phyloP scores from a whole-genome alignment of 2,888 invertebrate species.

The Limnephilus marmoratus region DNA sequence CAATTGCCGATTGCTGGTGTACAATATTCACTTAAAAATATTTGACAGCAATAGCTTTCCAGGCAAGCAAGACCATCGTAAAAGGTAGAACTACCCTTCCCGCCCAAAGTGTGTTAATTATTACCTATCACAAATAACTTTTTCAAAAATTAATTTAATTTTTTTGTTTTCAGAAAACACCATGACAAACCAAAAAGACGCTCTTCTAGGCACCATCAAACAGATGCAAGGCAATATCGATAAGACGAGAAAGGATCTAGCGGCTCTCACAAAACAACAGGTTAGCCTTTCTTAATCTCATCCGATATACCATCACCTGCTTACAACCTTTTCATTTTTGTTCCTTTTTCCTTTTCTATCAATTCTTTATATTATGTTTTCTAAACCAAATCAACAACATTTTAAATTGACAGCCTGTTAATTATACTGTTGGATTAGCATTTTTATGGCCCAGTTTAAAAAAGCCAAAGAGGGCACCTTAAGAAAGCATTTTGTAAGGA shows the following conservation, averaged over 20 bases:
- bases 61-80: too few species aligned
- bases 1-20: too few species aligned
- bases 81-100: too few species aligned
- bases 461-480: neutral
- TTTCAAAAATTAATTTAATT: neutral
- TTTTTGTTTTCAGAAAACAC: slow-evolving; percentile 18
- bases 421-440: neutral
- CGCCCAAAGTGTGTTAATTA: too few species aligned
- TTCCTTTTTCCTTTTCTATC: neutral
- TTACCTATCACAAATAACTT: too few species aligned
- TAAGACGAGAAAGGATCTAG: slow-evolving; percentile 82
- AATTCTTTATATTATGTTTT: neutral
- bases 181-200: slow-evolving; percentile 83
- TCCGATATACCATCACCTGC: neutral
- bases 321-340: neutral
- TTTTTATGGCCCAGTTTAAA: neutral
- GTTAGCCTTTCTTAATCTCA: slow-evolving; percentile 30
- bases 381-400: too few species aligned
- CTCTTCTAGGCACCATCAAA: slow-evolving; percentile 88
- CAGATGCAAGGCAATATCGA: slow-evolving; percentile 90
- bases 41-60: too few species aligned
- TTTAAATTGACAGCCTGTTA: neutral
- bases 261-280: slow-evolving; percentile 69
- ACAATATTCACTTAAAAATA: too few species aligned
- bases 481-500: neutral